Percentiles rank a stretch among this genome's conserved stretches.
phyloP scores from a whole-genome alignment of 2,797 vertebrate genomes.

The Pelodytes ibericus region DNA sequence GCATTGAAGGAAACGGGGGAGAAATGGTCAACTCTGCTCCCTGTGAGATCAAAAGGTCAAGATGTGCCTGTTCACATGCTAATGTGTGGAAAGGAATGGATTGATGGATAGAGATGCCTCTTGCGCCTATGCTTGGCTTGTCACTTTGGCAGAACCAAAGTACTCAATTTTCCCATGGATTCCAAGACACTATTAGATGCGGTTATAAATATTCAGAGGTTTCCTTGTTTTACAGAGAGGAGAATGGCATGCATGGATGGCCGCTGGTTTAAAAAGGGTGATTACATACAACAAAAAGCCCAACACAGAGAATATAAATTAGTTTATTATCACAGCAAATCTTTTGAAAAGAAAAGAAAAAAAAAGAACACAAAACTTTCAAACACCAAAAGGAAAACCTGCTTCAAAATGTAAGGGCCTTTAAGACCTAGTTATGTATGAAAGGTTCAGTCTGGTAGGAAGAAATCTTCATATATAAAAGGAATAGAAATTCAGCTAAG shows the following conservation, averaged over 20 bases:
- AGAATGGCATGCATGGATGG: background rate
- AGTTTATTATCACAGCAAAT: background rate
- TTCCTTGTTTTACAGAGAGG: background rate
- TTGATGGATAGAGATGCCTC: conserved; percentile 13
- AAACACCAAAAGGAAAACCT: too few relatives aligned
- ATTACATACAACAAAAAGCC: background rate
- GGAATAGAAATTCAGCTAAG: too few relatives aligned
- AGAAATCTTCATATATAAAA: too few relatives aligned
- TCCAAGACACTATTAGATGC: background rate
- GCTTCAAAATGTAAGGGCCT: background rate
- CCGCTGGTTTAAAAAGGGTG: background rate
- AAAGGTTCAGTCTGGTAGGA: too few relatives aligned
- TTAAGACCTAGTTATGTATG: background rate
- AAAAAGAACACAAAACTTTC: background rate
- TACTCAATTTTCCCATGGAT: conserved; percentile 34
- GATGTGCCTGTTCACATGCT: conserved; percentile 30
- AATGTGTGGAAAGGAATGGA: conserved; percentile 37
- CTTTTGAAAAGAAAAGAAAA: background rate
- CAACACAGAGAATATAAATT: conserved; percentile 1
- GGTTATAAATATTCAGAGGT: conserved; percentile 32
- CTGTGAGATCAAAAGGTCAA: conserved; percentile 32
- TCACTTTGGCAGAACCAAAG: background rate
- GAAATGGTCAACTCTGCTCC: conserved; percentile 33
- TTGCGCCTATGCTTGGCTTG: conserved; percentile 4
- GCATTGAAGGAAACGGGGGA: conserved; percentile 28